These are phyloP conservation scores for Agrochola circellaris DNA, from an alignment of 2,888 invertebrate genomes.

Conservation along the genomic window DNA sequence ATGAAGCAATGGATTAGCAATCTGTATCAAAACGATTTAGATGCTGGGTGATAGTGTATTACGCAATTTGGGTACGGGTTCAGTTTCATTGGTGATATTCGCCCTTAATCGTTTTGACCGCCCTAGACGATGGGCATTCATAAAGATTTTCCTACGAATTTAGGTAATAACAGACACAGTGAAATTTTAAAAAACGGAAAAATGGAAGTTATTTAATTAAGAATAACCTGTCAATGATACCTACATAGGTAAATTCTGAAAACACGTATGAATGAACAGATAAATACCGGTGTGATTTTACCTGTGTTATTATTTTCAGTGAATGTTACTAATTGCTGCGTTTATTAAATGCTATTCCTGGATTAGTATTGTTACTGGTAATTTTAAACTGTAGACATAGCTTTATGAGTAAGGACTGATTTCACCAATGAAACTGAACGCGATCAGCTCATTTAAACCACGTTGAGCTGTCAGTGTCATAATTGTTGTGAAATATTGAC, in stretches of 20 bases:
- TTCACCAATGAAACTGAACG: no score
- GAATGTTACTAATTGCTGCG: neutral
- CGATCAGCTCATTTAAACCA: no score
- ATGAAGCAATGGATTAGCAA: no score
- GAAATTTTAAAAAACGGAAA: neutral
- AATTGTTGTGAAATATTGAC: no score
- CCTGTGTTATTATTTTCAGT: neutral
- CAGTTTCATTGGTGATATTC: neutral
- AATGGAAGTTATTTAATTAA: neutral
- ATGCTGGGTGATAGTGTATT: no score
- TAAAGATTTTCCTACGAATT: neutral
- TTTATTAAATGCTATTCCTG: conserved; percentile 9
- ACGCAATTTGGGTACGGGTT: no score
- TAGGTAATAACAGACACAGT: neutral
- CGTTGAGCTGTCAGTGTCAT: no score
- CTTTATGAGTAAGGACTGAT: conserved; percentile 7
- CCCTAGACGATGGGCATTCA: neutral
- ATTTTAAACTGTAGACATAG: conserved; percentile 1
- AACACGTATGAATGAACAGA: neutral
- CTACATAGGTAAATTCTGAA: neutral
- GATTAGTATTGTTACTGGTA: neutral
- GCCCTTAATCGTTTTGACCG: neutral
- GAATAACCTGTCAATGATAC: neutral
- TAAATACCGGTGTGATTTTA: neutral
- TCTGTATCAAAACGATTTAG: no score